Evolutionary conservation across 1,140 invertebrate species (phyloP).

Genomic region (Atopsyche davidsoni): DNA sequence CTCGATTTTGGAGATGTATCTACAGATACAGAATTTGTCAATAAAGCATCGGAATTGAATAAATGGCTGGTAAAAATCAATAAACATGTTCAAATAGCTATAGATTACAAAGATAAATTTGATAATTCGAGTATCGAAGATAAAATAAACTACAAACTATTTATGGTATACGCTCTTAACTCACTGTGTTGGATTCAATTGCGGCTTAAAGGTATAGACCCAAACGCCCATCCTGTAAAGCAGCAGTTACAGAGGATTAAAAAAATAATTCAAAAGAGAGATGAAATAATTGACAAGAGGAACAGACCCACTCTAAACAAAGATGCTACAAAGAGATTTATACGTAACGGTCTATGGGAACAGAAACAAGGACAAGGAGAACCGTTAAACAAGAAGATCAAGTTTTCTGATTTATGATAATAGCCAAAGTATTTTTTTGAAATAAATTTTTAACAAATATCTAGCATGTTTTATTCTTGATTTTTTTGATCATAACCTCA

Average conservation of each 20-base stretch:
- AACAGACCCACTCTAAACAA: constrained; percentile 50
- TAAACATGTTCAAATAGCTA: constrained; percentile 40
- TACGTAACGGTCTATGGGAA: constrained; percentile 52
- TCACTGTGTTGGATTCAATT: constrained; percentile 56
- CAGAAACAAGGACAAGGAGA: constrained; percentile 27
- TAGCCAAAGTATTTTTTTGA: constrained; percentile 1
- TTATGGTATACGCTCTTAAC: constrained; percentile 52
- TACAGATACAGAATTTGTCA: constrained; percentile 41
- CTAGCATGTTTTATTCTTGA: too few species aligned
- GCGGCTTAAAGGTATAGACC: constrained; percentile 51
- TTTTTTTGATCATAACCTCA: too few species aligned
- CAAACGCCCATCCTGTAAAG: constrained; percentile 49
- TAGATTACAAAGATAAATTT: constrained; percentile 38
- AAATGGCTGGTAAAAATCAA: constrained; percentile 47
- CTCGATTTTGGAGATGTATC: constrained; percentile 41
- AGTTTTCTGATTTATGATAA: constrained; percentile 33
- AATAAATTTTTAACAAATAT: neutral
- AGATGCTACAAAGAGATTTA: constrained; percentile 52
- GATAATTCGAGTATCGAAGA: constrained; percentile 48
- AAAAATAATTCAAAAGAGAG: constrained; percentile 52
- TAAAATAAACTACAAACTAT: constrained; percentile 55
- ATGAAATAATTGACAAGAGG: constrained; percentile 50
- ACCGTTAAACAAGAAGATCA: constrained; percentile 38
- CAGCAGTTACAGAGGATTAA: constrained; percentile 52
- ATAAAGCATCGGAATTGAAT: constrained; percentile 47